Conservation (phyloP, 2,888 invertebrate genomes). For the Tetanocera ferruginea region DNA sequence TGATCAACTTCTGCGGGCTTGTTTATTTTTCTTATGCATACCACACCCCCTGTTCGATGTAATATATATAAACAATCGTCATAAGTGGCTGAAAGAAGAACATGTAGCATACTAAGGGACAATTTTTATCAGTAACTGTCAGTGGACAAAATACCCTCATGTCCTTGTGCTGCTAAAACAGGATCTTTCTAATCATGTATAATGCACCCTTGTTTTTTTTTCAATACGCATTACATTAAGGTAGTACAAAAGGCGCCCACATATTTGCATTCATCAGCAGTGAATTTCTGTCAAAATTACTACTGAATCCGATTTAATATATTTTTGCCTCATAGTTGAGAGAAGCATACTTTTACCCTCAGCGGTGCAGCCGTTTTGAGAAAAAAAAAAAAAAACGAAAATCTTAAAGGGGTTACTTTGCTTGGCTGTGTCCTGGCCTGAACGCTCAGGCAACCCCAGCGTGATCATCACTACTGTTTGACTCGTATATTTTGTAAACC, state of each 20-base stretch:
- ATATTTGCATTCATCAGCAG: not conserved
- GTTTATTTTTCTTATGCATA: not conserved
- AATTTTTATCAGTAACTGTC: not conserved
- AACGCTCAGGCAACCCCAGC: not conserved
- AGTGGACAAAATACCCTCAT: constrained; percentile 17
- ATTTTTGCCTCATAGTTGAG: not conserved
- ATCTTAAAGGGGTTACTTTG: constrained; percentile 27
- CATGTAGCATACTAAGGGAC: not conserved
- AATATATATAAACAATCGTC: too few species aligned
- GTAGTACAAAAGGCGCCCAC: constrained; percentile 29
- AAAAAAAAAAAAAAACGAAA: not conserved
- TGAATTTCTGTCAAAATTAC: not conserved
- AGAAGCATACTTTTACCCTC: not conserved
- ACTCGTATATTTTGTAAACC: not conserved
- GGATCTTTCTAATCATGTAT: constrained; percentile 29
- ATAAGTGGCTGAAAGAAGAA: not conserved
- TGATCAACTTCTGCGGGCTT: constrained; percentile 26
- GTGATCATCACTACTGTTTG: constrained; percentile 5
- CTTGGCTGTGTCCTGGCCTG: constrained; percentile 13
- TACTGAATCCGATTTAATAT: not conserved
- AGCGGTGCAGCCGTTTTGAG: not conserved
- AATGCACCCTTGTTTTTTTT: constrained; percentile 6
- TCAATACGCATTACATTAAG: not conserved
- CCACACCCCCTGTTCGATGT: not conserved
- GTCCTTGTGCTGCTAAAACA: not conserved